Percentiles rank a stretch among this genome's conserved stretches.
Evolutionary conservation across 2,113 vertebrate genomes (phyloP).

Genomic region (Haplochromis burtoni): DNA sequence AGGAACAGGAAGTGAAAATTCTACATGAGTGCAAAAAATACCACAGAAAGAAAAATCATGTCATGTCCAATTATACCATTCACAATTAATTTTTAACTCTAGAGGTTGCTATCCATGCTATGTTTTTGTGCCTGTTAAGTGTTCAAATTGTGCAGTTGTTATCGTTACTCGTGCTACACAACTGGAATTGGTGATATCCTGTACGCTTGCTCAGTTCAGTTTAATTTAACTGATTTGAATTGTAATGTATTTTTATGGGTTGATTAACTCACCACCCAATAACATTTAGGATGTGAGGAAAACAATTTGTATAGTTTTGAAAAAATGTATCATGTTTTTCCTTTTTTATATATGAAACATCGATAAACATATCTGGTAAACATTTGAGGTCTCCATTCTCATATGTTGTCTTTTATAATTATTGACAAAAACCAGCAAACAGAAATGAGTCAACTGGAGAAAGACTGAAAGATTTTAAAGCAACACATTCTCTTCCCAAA

Average conservation of each 20-base stretch:
- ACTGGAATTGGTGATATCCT: not conserved
- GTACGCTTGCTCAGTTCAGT: not conserved
- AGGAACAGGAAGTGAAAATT: not conserved
- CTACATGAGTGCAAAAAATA: not conserved
- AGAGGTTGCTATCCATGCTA: not conserved
- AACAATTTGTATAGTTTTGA: not conserved
- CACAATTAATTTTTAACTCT: not conserved
- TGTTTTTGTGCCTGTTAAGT: not conserved
- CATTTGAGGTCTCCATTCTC: not conserved
- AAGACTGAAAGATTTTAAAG: not conserved
- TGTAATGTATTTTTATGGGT: not conserved
- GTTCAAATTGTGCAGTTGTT: not conserved
- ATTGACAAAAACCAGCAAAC: not conserved
- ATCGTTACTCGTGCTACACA: not conserved
- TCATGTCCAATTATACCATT: not conserved
- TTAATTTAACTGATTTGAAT: not conserved
- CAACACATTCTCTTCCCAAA: not conserved
- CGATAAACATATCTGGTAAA: not conserved
- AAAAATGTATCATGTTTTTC: not conserved
- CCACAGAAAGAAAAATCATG: accelerated
- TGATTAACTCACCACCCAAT: not conserved
- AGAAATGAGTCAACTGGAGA: not conserved
- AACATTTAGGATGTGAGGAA: not conserved
- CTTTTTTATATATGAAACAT: not conserved
- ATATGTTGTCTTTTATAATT: not conserved